A percentile compares a stretch with the other conserved stretches of the same genome.
phyloP scores from a whole-genome alignment of 2,113 vertebrate genomes.

The Carlito syrichta region DNA sequence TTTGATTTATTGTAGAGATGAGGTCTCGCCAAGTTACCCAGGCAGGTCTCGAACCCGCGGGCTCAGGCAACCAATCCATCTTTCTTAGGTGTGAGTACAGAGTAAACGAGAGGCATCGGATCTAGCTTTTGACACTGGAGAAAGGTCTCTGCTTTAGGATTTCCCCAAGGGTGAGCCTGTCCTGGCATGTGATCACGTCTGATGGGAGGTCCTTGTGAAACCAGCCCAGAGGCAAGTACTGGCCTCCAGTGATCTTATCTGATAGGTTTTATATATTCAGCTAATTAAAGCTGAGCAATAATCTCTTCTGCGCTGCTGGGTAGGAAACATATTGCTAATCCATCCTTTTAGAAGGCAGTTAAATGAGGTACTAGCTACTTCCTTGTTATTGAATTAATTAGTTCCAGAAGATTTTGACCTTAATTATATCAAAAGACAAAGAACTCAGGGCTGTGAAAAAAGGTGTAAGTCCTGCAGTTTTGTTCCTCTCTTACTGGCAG shows the following conservation, averaged over 20 bases:
- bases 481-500: not conserved
- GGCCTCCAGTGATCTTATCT: not conserved
- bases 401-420: not conserved
- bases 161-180: not conserved
- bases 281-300: not conserved
- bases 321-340: not conserved
- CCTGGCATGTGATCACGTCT: not conserved
- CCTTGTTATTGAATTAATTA: conserved; percentile 21
- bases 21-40: no score
- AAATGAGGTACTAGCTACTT: not conserved
- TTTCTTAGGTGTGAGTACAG: not conserved
- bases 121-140: not conserved
- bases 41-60: no score
- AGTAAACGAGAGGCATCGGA: not conserved
- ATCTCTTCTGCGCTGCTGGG: not conserved
- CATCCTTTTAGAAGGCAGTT: not conserved
- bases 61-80: no score
- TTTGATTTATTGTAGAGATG: no score
- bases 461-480: not conserved
- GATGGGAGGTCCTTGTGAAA: not conserved
- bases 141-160: not conserved
- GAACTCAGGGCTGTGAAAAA: conserved; percentile 23
- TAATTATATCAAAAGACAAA: conserved; percentile 35
- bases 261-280: not conserved
- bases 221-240: not conserved